These are phyloP conservation scores for Holotrichia oblita DNA, from an alignment of 1,140 invertebrate genomes.

Conservation along the genomic window DNA sequence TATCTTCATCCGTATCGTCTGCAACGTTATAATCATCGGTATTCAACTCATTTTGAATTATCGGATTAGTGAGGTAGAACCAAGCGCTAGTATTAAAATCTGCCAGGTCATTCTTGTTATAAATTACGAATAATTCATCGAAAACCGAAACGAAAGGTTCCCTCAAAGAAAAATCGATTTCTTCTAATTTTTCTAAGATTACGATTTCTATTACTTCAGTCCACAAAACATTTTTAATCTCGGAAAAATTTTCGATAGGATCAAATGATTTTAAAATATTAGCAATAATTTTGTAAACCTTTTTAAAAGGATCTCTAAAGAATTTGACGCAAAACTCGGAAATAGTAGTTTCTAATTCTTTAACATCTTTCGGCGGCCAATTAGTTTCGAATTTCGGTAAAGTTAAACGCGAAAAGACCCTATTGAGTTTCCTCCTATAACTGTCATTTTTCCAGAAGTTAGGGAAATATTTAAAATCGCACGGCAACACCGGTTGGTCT, in stretches of 20 bases:
- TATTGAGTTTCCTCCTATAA: constrained; percentile 48
- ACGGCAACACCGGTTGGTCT: constrained; percentile 58
- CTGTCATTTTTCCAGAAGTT: constrained; percentile 62
- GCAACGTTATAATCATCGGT: constrained; percentile 9
- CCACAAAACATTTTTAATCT: constrained; percentile 52
- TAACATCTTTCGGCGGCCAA: constrained; percentile 53
- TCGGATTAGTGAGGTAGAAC: constrained; percentile 56
- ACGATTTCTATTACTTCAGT: constrained; percentile 54
- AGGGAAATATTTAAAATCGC: constrained; percentile 67
- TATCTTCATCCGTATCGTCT: constrained; percentile 8
- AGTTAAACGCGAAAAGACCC: constrained; percentile 47
- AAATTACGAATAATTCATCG: constrained; percentile 55
- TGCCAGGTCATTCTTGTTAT: constrained; percentile 48
- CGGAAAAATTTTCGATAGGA: constrained; percentile 42
- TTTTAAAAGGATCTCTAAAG: constrained; percentile 47
- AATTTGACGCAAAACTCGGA: constrained; percentile 51
- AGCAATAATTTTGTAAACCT: constrained; percentile 49
- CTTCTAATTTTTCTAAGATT: constrained; percentile 50
- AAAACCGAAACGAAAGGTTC: constrained; percentile 50
- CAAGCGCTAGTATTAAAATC: constrained; percentile 50
- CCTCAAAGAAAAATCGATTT: constrained; percentile 49
- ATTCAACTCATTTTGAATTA: constrained; percentile 39
- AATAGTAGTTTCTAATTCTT: constrained; percentile 49
- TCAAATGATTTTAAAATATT: constrained; percentile 49
- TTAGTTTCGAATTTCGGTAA: constrained; percentile 52